These are phyloP conservation scores for Harpalus rufipes DNA, from an alignment of 2,888 invertebrate species.

Conservation along the genomic window DNA sequence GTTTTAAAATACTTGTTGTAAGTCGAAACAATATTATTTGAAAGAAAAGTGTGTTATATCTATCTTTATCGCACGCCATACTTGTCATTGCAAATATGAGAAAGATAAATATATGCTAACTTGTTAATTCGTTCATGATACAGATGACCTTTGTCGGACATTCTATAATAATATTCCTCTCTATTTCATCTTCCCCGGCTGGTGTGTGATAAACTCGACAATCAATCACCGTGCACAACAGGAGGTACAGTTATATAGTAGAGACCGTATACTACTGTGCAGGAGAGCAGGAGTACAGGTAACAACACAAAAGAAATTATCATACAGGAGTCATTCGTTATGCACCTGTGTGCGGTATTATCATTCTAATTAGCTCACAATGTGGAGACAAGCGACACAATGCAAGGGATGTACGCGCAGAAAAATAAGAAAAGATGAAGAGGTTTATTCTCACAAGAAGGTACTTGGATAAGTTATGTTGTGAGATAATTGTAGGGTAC, in stretches of 20 bases:
- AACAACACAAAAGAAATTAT: conserved; percentile 50
- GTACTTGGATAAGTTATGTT: too few species aligned
- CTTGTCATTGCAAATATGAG: too few species aligned
- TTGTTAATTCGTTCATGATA: too few species aligned
- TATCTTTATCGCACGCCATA: too few species aligned
- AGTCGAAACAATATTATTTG: too few species aligned
- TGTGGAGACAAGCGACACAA: not conserved
- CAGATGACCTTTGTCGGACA: too few species aligned
- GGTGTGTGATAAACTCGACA: not conserved
- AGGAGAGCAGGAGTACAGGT: not conserved
- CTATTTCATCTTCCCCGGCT: not conserved
- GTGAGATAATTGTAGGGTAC: too few species aligned
- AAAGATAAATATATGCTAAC: too few species aligned
- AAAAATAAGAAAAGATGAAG: not conserved
- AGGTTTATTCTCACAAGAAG: too few species aligned
- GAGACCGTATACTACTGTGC: not conserved
- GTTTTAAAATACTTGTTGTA: too few species aligned
- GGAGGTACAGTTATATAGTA: not conserved
- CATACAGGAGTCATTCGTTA: conserved; percentile 13
- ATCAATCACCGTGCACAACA: not conserved
- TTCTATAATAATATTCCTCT: too few species aligned
- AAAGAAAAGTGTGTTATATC: too few species aligned
- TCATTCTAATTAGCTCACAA: not conserved
- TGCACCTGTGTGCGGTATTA: not conserved
- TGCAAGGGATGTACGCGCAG: not conserved